Percentiles rank a stretch among this genome's conserved stretches.
phyloP scores from a whole-genome alignment of 2,797 vertebrate species.

The Lithobates pipiens region DNA sequence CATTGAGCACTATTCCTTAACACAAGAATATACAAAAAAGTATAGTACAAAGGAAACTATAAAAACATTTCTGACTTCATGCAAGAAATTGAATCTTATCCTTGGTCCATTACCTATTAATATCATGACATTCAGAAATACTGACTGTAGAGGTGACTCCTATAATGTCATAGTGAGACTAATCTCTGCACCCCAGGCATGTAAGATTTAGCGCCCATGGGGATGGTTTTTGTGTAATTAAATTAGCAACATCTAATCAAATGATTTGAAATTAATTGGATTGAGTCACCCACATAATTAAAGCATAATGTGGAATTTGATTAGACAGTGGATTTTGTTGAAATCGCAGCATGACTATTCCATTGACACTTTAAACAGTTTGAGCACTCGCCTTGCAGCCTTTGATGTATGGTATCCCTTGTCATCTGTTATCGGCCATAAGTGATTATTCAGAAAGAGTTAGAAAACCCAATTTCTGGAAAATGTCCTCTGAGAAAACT shows the following conservation, averaged over 20 bases:
- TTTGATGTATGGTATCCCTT: conserved; percentile 46
- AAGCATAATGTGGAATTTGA: conserved; percentile 52
- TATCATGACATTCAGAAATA: conserved; percentile 5
- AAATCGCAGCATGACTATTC: conserved; percentile 51
- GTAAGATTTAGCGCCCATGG: conserved; percentile 25
- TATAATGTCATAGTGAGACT: conserved; percentile 31
- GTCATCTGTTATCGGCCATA: conserved; percentile 34
- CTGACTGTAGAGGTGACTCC: conserved; percentile 46
- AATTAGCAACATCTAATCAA: conserved; percentile 57
- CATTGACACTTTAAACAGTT: conserved; percentile 43
- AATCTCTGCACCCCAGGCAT: conserved; percentile 40
- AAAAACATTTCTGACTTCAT: background rate
- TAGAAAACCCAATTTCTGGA: conserved; percentile 15
- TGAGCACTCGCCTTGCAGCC: conserved; percentile 11
- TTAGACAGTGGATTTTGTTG: conserved; percentile 55
- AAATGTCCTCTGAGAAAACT: conserved; percentile 33
- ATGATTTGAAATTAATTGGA: conserved; percentile 57
- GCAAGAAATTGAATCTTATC: background rate
- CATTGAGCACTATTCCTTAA: background rate
- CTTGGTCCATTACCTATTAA: conserved; percentile 22
- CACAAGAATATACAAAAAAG: background rate
- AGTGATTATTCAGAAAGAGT: conserved; percentile 22
- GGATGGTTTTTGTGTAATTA: conserved; percentile 51
- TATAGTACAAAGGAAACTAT: background rate
- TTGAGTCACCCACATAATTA: conserved; percentile 59